phyloP scores from a whole-genome alignment of 2,797 vertebrate species.

The Peromyscus eremicus region DNA sequence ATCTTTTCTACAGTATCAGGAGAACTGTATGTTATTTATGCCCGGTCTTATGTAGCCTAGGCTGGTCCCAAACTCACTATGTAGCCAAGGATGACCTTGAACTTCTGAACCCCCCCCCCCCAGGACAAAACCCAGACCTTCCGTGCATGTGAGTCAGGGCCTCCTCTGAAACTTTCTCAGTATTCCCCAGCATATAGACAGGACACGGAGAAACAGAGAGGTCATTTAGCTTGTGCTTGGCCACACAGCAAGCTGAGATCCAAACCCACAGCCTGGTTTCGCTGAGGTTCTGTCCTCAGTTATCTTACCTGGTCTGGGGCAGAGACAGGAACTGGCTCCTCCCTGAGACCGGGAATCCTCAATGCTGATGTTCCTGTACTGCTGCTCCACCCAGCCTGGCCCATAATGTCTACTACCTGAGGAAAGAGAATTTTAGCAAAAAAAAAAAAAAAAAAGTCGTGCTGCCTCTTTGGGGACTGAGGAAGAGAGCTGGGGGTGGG shows the following conservation, averaged over 20 bases:
- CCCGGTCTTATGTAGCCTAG: not conserved
- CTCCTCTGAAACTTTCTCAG: not conserved
- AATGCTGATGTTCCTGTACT: not conserved
- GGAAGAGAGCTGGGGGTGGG: not conserved
- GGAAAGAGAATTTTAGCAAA: not conserved
- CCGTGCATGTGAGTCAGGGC: not conserved
- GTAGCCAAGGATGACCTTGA: not conserved
- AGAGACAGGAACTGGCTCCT: not conserved
- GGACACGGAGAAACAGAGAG: not conserved
- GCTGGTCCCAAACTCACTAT: not conserved
- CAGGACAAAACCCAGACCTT: not conserved
- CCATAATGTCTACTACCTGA: not conserved
- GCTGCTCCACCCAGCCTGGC: not conserved
- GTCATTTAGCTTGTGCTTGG: not conserved
- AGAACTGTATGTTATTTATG: not conserved
- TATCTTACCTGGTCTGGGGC: not conserved
- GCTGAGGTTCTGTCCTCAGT: not conserved
- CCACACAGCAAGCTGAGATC: not conserved
- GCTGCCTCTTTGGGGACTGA: not conserved
- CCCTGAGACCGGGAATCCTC: not conserved
- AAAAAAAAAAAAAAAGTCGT: not conserved
- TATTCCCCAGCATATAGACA: not conserved
- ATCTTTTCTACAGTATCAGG: not conserved
- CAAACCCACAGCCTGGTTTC: not conserved
- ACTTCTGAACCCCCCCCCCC: not conserved